Conservation (phyloP, 2,888 invertebrate genomes). For the Standfussiana lucernea region DNA sequence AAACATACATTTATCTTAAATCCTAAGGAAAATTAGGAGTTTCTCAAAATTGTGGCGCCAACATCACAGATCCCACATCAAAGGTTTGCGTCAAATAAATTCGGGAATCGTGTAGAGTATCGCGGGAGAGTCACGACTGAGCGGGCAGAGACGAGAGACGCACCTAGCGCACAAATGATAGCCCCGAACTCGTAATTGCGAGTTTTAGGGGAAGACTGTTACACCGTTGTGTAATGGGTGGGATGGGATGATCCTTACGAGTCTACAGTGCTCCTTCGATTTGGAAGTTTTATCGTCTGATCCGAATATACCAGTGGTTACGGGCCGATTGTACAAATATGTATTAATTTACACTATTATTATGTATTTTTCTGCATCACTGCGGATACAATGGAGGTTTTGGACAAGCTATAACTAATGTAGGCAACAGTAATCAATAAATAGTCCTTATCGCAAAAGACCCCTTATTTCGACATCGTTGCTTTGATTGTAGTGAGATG, state of each 20-base stretch:
- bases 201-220: conserved; percentile 66
- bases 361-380: not conserved
- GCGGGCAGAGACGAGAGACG: conserved; percentile 63
- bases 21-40: conserved; percentile 53
- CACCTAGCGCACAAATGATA: conserved; percentile 83
- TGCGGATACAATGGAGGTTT: not conserved
- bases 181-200: conserved; percentile 80
- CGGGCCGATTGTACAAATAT: not conserved
- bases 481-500: not conserved
- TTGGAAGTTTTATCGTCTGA: not conserved
- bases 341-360: not conserved
- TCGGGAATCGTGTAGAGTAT: conserved; percentile 77
- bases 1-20: conserved; percentile 64
- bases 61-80: conserved; percentile 59
- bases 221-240: conserved; percentile 69
- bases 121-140: conserved; percentile 80
- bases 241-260: not conserved
- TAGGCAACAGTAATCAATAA: not conserved
- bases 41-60: conserved; percentile 63
- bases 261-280: not conserved
- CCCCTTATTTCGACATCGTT: not conserved
- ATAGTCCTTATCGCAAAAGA: not conserved
- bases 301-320: not conserved
- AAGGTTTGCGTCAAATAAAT: conserved; percentile 74
- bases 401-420: not conserved